A percentile compares a stretch with the other conserved stretches of the same genome.
Conservation (phyloP, 2,888 invertebrate species). For the Tenthredo scrophulariae region DNA sequence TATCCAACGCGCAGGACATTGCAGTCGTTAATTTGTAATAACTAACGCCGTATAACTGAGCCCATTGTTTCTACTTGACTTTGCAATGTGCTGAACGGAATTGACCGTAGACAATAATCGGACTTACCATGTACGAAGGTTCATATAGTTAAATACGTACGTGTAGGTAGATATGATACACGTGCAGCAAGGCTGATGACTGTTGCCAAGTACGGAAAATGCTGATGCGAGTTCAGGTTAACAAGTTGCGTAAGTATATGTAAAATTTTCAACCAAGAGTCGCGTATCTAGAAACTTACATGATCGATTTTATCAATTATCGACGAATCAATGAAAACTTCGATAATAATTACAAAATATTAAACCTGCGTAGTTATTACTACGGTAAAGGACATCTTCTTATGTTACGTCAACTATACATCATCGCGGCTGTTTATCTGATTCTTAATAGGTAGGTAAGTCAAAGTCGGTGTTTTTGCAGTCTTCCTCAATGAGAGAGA, state of each 20-base stretch:
- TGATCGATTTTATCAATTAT: neutral
- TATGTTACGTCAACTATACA: constrained; percentile 20
- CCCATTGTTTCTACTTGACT: neutral
- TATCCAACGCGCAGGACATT: neutral
- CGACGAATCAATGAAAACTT: no score
- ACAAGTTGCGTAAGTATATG: constrained; percentile 10
- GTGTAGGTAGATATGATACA: neutral
- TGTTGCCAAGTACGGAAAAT: constrained; percentile 37
- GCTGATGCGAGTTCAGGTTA: constrained; percentile 25
- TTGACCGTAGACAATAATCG: constrained; percentile 33
- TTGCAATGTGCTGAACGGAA: neutral
- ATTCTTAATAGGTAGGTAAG: neutral
- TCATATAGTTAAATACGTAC: no score
- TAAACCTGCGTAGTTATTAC: neutral
- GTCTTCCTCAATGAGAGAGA: constrained; percentile 6
- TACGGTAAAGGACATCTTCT: constrained; percentile 16
- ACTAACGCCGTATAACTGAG: neutral
- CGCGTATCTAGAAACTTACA: neutral
- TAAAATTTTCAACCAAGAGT: constrained; percentile 8
- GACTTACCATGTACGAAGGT: neutral
- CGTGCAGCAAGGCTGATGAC: constrained; percentile 23
- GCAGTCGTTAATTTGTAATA: neutral
- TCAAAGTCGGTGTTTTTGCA: neutral
- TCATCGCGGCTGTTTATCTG: constrained; percentile 15
- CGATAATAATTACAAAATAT: no score